Conservation (phyloP, 2,113 vertebrate genomes). For the Tapirus terrestris region DNA sequence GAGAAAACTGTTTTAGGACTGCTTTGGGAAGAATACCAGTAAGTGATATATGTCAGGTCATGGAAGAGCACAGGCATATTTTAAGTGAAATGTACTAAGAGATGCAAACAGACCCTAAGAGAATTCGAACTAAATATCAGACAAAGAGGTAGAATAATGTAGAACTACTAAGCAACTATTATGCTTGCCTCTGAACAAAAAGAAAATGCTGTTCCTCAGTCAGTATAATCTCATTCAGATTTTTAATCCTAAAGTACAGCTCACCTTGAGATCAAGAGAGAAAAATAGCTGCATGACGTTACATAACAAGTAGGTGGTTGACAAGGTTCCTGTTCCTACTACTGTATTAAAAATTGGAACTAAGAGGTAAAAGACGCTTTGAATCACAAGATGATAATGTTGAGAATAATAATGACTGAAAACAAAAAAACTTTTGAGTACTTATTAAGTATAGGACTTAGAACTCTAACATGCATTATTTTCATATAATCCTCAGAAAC, state of each 20-base stretch:
- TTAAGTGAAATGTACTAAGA: constrained; percentile 25
- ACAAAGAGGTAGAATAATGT: not conserved
- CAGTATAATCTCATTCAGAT: not conserved
- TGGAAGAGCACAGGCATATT: not conserved
- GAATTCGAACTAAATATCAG: constrained; percentile 11
- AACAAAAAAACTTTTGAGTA: not conserved
- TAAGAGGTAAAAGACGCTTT: constrained; percentile 19
- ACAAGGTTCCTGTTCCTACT: constrained; percentile 37
- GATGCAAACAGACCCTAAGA: not conserved
- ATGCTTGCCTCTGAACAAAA: constrained; percentile 47
- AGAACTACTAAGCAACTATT: constrained; percentile 30
- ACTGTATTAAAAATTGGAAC: constrained; percentile 58
- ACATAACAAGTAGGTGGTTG: constrained; percentile 32
- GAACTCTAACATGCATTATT: not conserved
- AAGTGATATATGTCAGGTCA: not conserved
- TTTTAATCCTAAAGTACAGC: constrained; percentile 9
- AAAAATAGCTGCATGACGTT: constrained; percentile 21
- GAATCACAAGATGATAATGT: constrained; percentile 38
- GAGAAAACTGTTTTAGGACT: not conserved
- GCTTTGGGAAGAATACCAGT: not conserved
- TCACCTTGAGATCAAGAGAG: not conserved
- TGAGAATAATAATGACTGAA: constrained; percentile 33
- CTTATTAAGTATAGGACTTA: not conserved
- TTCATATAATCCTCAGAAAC: constrained; percentile 13
- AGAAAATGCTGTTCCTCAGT: not conserved